Evolutionary conservation across 2,888 invertebrate species (phyloP), one percentile per base, ranked within the genome.

Genomic region (Ptychoptera albimana): DNA sequence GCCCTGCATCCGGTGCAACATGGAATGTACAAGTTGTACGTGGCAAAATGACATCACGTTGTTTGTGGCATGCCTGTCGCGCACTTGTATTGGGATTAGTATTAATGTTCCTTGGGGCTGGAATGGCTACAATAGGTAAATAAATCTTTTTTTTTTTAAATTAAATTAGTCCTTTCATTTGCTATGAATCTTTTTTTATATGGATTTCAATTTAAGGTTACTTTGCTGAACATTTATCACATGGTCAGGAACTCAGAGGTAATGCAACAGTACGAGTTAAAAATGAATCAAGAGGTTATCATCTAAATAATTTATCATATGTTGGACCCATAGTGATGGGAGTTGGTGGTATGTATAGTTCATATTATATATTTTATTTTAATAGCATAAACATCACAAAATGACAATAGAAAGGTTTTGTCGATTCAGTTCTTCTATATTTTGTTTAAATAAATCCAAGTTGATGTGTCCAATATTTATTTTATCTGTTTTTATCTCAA

Each of bases 301-400:
- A 88, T 59, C 72, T 88, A 50, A 87, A 86, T 65, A 88, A 88
- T 60, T 71, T 94, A 43, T 87, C 91, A 1, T 96, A 94, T 62
- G 85, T 91, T n/a, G 96, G 96, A 0, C 96, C 96, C 2, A 87
- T 94, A 50, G 82, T 96, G 43, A 96, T 96, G 94, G 96, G 96
- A 30, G 82, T 93, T 48, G 94, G 96, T 65, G 91, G 89, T 79
- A 42, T 34, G 35, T 41, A n/a, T 8, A 46, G 16, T 41, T 31
- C 32, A 35, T 37, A 8, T 37, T 11, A 15, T n/a, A 14, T 35
- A 30, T 13, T 11, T 32, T 41, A 41, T 12, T 13, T 12, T 41
- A 5, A 5, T 41, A 14, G 8, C 14, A 5, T 29, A 32, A 23
- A 12, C 6, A 12, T 12, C 2, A 11, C 23, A 3, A 2, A 35